Base-by-base conservation (phyloP, 1,140 invertebrate species). In the Argopecten irradians region DNA sequence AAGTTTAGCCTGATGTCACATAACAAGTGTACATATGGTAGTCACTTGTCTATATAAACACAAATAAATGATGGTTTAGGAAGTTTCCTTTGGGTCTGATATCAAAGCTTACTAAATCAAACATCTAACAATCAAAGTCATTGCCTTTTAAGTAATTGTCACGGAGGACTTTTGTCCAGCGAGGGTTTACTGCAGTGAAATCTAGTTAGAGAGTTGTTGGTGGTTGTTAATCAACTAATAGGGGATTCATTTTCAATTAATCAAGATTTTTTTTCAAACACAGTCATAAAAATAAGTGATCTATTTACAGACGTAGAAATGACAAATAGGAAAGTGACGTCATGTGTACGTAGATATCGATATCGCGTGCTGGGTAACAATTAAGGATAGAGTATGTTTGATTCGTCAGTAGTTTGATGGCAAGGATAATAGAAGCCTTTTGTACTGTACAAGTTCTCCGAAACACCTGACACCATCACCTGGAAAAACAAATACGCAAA, bases 351-450 rank as follows among this genome's bases (percentile, higher is more conserved):
- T 71, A 28, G 55, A 71, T 71, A 71, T n/a, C 16, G 55, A 71
- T 71, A 71, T 71, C 28, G 55, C 55, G 28, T 71, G 55, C 55
- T 28, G 28, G n/a, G 55, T 71, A 28, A 71, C 55, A 71, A 71
- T 71, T 71, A 71, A 28, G n/a, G 28, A 71, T n/a, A n/a, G 28
- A 71, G 55, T 71, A n/a, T 28, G 55, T 71, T 71, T 71, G 55
- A 71, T 71, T 71, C 55, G 55, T 71, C 55, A 71, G 55, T 71
- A n/a, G 55, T 71, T 71, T 71, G 55, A 71, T 71, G 55, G 28
- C 55, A 5, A 5, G n/a, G 22, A 28, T 71, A 71, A 71, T 71
- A 71, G 55, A 71, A 22, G 55, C n/a, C 55, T 28, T 71, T 71
- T 71, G 55, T 71, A 71, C 55, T 8, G 22, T n/a, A 22, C 22